Conservation (phyloP, 2,113 vertebrate genomes). For the Acrocephalus arundinaceus region DNA sequence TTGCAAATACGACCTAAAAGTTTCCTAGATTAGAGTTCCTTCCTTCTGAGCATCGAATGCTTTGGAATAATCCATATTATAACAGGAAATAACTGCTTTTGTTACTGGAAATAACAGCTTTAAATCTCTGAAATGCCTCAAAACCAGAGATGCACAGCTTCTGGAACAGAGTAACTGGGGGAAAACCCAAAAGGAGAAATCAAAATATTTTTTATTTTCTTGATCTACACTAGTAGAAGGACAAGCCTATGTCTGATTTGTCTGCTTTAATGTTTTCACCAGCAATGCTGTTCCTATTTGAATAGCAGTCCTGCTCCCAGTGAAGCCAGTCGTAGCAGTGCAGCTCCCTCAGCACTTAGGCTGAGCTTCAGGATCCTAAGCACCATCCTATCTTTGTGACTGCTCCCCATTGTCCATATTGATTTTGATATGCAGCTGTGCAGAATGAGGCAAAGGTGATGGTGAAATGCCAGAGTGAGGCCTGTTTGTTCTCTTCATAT, state of each 20-base stretch:
- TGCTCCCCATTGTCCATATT: background rate
- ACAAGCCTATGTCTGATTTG: background rate
- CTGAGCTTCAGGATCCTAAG: background rate
- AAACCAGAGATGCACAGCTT: background rate
- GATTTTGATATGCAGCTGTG: background rate
- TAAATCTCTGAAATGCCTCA: background rate
- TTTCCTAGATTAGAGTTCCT: background rate
- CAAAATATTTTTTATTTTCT: background rate
- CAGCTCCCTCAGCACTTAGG: background rate
- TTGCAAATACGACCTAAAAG: background rate
- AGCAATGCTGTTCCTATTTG: background rate
- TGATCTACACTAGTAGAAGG: background rate
- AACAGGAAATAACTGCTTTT: background rate
- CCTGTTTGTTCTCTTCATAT: background rate
- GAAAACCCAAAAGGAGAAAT: background rate
- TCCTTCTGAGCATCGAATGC: background rate
- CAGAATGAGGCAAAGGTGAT: background rate
- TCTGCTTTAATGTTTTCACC: background rate
- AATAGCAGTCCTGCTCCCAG: background rate
- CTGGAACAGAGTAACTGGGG: background rate
- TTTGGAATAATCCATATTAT: background rate
- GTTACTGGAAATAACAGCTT: background rate
- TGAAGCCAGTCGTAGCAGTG: background rate
- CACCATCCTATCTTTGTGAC: background rate
- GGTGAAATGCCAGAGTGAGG: background rate